A percentile compares a stretch with the other conserved stretches of the same genome.
These are phyloP conservation scores for Timema podura DNA, from an alignment of 2,888 invertebrate genomes.

Conservation along the genomic window DNA sequence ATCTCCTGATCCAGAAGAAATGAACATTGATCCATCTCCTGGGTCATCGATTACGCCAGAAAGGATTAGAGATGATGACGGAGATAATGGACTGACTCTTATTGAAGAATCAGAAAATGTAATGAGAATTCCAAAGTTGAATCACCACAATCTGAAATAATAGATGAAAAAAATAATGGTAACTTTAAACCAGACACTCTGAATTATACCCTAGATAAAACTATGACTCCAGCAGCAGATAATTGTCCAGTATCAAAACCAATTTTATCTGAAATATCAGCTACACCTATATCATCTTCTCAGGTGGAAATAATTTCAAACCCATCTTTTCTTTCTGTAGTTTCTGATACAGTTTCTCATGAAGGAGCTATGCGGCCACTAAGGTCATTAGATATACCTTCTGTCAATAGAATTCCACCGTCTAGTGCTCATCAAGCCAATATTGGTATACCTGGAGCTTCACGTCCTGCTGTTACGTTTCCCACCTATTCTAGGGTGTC, in stretches of 20 bases:
- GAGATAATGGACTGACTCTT: constrained; percentile 17
- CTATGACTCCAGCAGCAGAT: too few relatives aligned
- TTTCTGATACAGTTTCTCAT: background rate
- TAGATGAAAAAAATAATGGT: too few relatives aligned
- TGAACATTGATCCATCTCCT: constrained; percentile 46
- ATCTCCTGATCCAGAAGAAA: constrained; percentile 52
- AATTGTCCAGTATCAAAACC: too few relatives aligned
- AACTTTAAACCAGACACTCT: too few relatives aligned
- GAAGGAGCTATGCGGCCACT: constrained; percentile 1
- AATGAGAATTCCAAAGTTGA: too few relatives aligned
- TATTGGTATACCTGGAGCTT: constrained; percentile 39
- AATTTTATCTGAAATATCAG: too few relatives aligned
- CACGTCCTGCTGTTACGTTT: constrained; percentile 33
- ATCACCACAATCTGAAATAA: too few relatives aligned
- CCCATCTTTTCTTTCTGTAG: too few relatives aligned
- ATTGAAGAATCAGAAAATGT: too few relatives aligned
- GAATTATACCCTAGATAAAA: too few relatives aligned
- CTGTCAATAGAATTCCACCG: constrained; percentile 32
- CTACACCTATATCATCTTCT: too few relatives aligned
- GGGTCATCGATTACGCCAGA: constrained; percentile 53
- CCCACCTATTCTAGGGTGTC: constrained; percentile 41
- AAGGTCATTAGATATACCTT: constrained; percentile 22
- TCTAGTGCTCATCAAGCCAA: constrained; percentile 42
- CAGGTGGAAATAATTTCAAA: too few relatives aligned
- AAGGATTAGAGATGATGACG: constrained; percentile 56